phyloP scores from a whole-genome alignment of 2,888 invertebrate genomes.

The Eretmocerus hayati region DNA sequence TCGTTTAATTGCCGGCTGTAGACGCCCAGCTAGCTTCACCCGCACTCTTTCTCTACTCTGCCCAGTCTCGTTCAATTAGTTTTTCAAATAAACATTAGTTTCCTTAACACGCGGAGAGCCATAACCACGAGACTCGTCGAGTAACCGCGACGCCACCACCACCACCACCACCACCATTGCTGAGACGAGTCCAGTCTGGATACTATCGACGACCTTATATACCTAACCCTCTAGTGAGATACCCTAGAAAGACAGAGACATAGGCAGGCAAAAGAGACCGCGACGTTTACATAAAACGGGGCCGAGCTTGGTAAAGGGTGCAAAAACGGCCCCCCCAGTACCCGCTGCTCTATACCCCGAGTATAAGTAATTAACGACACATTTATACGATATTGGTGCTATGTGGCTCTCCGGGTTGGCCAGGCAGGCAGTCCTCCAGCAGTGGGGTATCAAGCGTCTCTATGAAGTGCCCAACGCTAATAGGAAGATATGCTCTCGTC shows the following conservation, averaged over 20 bases:
- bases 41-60: no score
- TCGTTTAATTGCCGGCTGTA: constrained; percentile 46
- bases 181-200: no score
- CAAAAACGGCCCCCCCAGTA: constrained; percentile 25
- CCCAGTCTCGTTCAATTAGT: constrained; percentile 45
- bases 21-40: no score
- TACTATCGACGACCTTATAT: no score
- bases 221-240: no score
- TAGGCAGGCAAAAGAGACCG: constrained; percentile 13
- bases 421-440: no score
- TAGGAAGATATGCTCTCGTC: constrained; percentile 41
- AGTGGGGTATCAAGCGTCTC: constrained; percentile 19
- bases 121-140: no score
- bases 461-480: constrained; percentile 38
- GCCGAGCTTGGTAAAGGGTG: constrained; percentile 14
- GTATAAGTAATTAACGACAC: constrained; percentile 46
- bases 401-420: not conserved
- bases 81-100: constrained; percentile 46
- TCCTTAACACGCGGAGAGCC: constrained; percentile 42
- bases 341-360: no score
- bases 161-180: no score
- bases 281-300: constrained; percentile 22
- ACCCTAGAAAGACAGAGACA: no score
- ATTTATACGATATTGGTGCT: constrained; percentile 45
- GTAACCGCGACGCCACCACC: no score